Evolutionary conservation across 1,140 invertebrate species (phyloP), one percentile per base, ranked within the genome.

Genomic region (Brachionus rubens): DNA sequence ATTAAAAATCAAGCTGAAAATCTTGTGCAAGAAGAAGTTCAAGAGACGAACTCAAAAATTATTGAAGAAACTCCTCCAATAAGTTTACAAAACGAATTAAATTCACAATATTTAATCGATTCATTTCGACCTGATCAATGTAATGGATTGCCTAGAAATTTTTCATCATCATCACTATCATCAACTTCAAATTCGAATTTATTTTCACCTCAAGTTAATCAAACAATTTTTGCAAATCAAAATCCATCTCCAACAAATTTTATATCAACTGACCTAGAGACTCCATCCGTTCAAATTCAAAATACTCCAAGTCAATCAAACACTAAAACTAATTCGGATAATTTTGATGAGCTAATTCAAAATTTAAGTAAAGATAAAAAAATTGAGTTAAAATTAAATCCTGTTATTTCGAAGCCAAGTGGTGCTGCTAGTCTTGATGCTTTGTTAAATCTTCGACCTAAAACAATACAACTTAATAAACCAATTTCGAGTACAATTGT

Each of bases 31-130:
- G 28, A 40, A 48, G 19, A 77, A 19, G 52, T 3, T 12, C 7
- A 47, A 21, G 26, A 41, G 0, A 14, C 26, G 12, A 50, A 52
- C 14, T 19, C 41, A 14, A n/a, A 91, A 7, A 54, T 68, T 10
- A 67, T 76, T 3, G 52, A 56, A 52, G 87, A 88, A 77, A 83
- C 86, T 46, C 26, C 77, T 80, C 26, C 59, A 54, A 2, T 68
- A 67, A 75, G 40, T 54, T n/a, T 47, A 43, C 72, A 46, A 54
- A 80, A 43, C 2, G 30, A 50, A 24, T 65, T 47, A 10, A 50
- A 33, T 24, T 56, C 68, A 40, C 77, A n/a, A 79, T 81, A 46
- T 79, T 82, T 28, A 77, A 79, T 78, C 80, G 81, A 79, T 14
- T 62, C 33, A 56, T 65, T 52, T 21, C 30, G 24, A 52, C 2